phyloP scores from a whole-genome alignment of 1,140 invertebrate genomes.

The Leptinotarsa texana region DNA sequence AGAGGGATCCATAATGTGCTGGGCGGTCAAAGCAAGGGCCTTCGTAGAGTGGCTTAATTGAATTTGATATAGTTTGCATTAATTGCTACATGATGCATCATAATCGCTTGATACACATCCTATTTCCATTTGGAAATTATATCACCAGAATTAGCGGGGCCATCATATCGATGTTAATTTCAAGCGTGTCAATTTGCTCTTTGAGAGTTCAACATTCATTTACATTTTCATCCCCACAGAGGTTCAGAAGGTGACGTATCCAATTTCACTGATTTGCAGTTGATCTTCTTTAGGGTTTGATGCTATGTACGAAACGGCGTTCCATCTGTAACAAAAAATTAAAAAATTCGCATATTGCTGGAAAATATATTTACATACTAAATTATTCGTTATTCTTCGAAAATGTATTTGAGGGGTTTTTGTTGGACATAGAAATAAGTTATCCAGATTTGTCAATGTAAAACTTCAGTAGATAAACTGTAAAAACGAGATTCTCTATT shows the following conservation, averaged over 20 bases:
- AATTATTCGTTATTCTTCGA: too few species aligned
- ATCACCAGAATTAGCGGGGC: conserved; percentile 33
- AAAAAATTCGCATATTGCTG: too few species aligned
- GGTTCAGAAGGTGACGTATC: not conserved
- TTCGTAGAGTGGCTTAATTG: conserved; percentile 38
- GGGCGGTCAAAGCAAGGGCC: conserved; percentile 40
- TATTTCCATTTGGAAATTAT: conserved; percentile 40
- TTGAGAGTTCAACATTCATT: conserved; percentile 34
- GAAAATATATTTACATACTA: too few species aligned
- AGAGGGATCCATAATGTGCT: conserved; percentile 35
- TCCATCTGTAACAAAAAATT: too few species aligned
- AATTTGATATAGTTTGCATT: conserved; percentile 47
- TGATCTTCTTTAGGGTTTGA: too few species aligned
- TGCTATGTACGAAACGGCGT: too few species aligned
- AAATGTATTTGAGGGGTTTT: too few species aligned
- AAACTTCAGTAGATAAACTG: too few species aligned
- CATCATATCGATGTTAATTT: conserved; percentile 28
- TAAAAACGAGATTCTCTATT: too few species aligned
- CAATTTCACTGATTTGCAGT: too few species aligned
- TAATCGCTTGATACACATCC: conserved; percentile 39
- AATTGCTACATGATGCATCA: conserved; percentile 44
- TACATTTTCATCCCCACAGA: conserved; percentile 23
- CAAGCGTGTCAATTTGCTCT: conserved; percentile 32
- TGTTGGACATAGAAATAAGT: too few species aligned
- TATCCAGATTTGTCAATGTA: too few species aligned